A percentile compares a stretch with the other conserved stretches of the same genome.
Conservation (phyloP, 2,888 invertebrate genomes). For the Caenorhabditis angaria region DNA sequence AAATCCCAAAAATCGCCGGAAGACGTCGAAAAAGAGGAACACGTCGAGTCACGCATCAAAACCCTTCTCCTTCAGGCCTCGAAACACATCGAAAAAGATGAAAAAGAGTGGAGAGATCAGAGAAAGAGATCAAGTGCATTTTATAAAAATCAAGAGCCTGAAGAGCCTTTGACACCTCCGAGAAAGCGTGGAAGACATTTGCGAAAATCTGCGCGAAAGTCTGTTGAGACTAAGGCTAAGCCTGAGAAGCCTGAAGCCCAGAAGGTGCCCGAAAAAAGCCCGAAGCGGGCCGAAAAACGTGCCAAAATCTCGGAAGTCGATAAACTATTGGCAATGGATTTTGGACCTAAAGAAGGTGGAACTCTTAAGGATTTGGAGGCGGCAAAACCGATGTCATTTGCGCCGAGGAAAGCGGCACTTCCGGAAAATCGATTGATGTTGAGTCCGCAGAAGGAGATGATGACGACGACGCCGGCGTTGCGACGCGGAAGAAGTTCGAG, state of each 20-base stretch:
- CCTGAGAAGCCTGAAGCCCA: background rate
- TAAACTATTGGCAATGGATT: slow-evolving; percentile 10
- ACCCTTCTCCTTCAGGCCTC: too few species aligned
- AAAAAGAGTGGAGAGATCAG: background rate
- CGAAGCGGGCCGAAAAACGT: slow-evolving; percentile 68
- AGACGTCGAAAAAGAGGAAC: too few species aligned
- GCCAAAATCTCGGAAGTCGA: slow-evolving; percentile 4
- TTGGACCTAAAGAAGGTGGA: slow-evolving; percentile 21
- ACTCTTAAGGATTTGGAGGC: background rate
- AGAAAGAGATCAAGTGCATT: background rate
- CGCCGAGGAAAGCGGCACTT: background rate
- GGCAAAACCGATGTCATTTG: background rate
- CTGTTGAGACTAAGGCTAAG: background rate
- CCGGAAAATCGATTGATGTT: background rate
- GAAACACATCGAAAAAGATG: too few species aligned
- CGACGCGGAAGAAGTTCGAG: background rate
- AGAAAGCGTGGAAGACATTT: too few species aligned
- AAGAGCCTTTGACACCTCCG: too few species aligned
- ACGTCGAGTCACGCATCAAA: too few species aligned
- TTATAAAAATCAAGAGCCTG: too few species aligned
- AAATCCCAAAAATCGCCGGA: too few species aligned
- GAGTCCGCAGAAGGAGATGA: background rate
- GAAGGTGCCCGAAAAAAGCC: background rate
- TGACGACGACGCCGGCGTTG: too few species aligned
- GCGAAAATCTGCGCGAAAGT: too few species aligned